Base-by-base conservation (phyloP, 2,113 vertebrate species). In the Eulacestoma nigropectus region DNA sequence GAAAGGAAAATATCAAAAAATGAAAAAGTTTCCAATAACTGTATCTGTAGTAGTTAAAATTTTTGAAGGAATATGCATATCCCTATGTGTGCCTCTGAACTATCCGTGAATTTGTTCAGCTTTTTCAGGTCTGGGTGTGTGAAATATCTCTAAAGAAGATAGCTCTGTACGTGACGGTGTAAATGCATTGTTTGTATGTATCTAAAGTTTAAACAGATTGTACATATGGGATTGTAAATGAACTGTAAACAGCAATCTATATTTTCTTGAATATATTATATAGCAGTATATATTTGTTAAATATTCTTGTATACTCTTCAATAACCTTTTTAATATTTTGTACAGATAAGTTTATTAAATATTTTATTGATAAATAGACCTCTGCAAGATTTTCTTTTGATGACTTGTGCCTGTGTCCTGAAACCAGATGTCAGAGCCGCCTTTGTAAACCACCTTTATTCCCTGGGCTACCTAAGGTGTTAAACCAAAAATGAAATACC, bases 211-310 rank as follows among this genome's bases (percentile, higher is more conserved):
- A 98, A 98, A 98, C 95, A 98, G 98, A 97, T 91, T 99, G 98
- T 98, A 99, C 97, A 99, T 98, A 98, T 94, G 92, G 94, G 95
- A 97, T 96, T 99, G 98, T 99, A 99, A 99, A 99, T 99, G 97
- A 98, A 98, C 96, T 98, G 98, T 98, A 98, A 98, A 98, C 98
- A 97, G 96, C 98, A 97, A 97, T 98, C 96, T 98, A 97, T 98
- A 98, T 98, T 98, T 98, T 98, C 98, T 98, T 98, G 95, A 97
- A 98, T 97, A 98, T 98, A 94, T 98, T 97, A 97, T 97, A 98
- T 97, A 98, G 98, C 98, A 96, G 97, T 98, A 98, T 98, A 98
- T 98, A 98, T 98, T 98, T 98, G 96, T 98, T 98, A 98, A 98
- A 97, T 97, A 93, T 97, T 97, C 97, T 97, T 97, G 81, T 98